Conservation (phyloP, 2,888 invertebrate genomes). For the Andrena praecox region DNA sequence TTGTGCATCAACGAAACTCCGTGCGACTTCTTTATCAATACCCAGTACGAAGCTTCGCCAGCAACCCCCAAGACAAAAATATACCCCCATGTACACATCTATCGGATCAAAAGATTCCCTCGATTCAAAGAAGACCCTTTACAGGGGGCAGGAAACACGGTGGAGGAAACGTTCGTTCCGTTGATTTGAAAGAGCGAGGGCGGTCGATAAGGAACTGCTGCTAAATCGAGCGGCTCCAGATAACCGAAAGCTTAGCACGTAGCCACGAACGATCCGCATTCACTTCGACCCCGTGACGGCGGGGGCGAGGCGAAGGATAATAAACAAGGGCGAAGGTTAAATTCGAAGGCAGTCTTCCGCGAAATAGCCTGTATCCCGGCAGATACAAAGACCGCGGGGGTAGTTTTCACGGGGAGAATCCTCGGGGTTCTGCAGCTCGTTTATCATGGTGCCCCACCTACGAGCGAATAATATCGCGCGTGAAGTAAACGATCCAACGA, state of each 20-base stretch:
- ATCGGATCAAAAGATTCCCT: slow-evolving; percentile 1
- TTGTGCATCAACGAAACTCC: background rate
- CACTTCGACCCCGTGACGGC: slow-evolving; percentile 40
- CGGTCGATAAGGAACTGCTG: slow-evolving; percentile 48
- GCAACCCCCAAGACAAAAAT: slow-evolving; percentile 36
- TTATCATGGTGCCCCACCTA: slow-evolving; percentile 35
- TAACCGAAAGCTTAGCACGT: slow-evolving; percentile 61
- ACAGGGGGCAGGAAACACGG: background rate
- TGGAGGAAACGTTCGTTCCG: slow-evolving; percentile 22
- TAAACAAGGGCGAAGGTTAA: slow-evolving; percentile 67
- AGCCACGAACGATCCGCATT: slow-evolving; percentile 58
- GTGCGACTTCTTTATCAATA: slow-evolving; percentile 16
- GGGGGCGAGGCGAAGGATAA: slow-evolving; percentile 47
- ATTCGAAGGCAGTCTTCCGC: slow-evolving; percentile 66
- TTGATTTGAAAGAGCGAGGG: slow-evolving; percentile 36
- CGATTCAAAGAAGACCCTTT: background rate
- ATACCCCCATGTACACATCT: background rate
- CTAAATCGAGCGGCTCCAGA: slow-evolving; percentile 53
- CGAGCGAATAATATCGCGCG: slow-evolving; percentile 31
- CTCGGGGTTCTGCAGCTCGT: slow-evolving; percentile 35
- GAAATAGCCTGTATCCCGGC: slow-evolving; percentile 62
- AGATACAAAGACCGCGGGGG: slow-evolving; percentile 27
- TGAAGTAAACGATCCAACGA: slow-evolving; percentile 29
- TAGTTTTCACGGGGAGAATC: slow-evolving; percentile 23
- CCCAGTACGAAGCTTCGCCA: slow-evolving; percentile 39